Base-by-base conservation (phyloP, 2,888 invertebrate species). In the Junonia oenone region DNA sequence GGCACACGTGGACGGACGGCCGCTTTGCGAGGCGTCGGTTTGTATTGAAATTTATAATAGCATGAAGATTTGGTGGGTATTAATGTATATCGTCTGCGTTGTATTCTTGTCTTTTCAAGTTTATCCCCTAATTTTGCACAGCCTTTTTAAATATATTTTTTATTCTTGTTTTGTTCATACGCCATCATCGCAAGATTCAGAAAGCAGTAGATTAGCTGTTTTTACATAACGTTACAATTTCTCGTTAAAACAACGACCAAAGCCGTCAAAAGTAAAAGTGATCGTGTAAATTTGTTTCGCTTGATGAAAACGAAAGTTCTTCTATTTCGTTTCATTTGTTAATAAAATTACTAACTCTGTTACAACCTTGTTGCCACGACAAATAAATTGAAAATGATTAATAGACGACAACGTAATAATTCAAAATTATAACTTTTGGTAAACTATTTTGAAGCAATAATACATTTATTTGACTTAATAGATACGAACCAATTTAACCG, bases 1-100 rank as follows among this genome's bases (percentile, higher is more conserved):
- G 85, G 87, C 75, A 72, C 83, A 87, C 85, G 86, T 86, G 88
- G 81, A 78, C 63, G 55, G 63, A 64, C 66, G 71, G 72, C 72
- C 73, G 66, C 74, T 76, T 67, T 61, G 63, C 68, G 67, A 45
- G 11, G 45, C 46, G 69, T 68, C 65, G 65, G 70, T 70, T 68
- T 63, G 67, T 69, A 74, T 80, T 76, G 75, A 74, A 76, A 70
- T 73, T 72, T 76, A 75, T 72, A 75, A 73, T 64, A 63, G 61
- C 59, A 55, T 50, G 40, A 47, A 50, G 53, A 51, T 56, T 59
- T 53, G 31, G 27, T 49, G 49, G 47, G 55, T 59, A 55, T 58
- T 51, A 58, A 67, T 66, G 62, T 61, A 67, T 64, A 68, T 68
- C 65, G 61, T 59, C 58, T 56, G 58, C 54, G 55, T 56, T 51